Evolutionary conservation across 2,113 vertebrate species (phyloP), one percentile per base, ranked within the genome.

Genomic region (Osmerus eperlanus): DNA sequence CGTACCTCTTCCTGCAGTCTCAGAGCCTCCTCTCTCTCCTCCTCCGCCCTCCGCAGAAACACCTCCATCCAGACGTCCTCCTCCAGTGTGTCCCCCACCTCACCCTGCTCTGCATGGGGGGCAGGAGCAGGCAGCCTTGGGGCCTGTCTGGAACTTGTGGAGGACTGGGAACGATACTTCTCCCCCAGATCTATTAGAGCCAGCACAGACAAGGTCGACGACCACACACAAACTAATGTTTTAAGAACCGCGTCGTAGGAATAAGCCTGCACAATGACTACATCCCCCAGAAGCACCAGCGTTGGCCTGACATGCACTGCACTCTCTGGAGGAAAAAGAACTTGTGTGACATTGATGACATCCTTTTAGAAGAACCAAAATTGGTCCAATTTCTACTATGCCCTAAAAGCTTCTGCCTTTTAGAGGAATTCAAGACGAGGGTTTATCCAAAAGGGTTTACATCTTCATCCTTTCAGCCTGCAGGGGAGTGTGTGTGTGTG

Each of bases 1-100:
- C 21, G 2, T 65, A 81, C 82, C 82, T 79, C 61, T 28, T 66
- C 71, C 65, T 83, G 78, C 18, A 66, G 59, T 56, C 71, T 65
- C 18, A 84, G 63, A 16, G 76, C 76, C 16, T 52, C 53, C n/a
- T 69, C 52, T 47, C 70, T 77, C 18, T 82, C 80, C 66, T 79
- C 62, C 15, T 68, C 65, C 18, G 53, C 68, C 71, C 52, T 9
- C 56, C 54, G 23, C 18, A 51, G 65, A 23, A 72, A 29, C 18
- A 23, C 68, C 18, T 80, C 68, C 36, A 60, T 3, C 63, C 64
- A 54, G 21, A 65, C 41, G 6, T 13, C 61, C 51, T 63, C 66
- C 15, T 65, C 23, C 47, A 14, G 23, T n/a, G 12, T 51, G 8
- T 62, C 58, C 21, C 36, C 18, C 28, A 55, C 28, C 15, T 32